Evolutionary conservation across 2,888 invertebrate genomes (phyloP).

Genomic region (Clostera curtula): DNA sequence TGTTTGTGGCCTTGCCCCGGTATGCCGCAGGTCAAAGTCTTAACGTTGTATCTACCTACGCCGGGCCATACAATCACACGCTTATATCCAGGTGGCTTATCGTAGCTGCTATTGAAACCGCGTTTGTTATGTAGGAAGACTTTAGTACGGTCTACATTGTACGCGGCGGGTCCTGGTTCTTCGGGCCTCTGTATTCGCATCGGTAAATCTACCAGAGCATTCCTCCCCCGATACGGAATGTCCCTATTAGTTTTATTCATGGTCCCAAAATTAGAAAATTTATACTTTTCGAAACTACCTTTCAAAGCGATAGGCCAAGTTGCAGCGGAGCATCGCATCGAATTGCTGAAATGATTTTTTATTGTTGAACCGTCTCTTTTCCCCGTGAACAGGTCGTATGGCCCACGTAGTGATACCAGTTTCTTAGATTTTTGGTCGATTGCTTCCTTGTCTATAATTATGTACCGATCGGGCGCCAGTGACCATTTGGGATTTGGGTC

Average conservation of each 20-base stretch:
- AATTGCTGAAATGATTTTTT: conserved; percentile 66
- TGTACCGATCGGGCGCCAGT: conserved; percentile 54
- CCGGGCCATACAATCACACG: conserved; percentile 55
- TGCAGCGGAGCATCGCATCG: conserved; percentile 32
- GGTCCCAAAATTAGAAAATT: conserved; percentile 42
- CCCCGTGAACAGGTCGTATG: conserved; percentile 67
- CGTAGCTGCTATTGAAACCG: conserved; percentile 56
- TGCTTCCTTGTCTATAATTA: conserved; percentile 42
- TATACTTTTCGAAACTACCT: conserved; percentile 44
- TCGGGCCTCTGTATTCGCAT: conserved; percentile 60
- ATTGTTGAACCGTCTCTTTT: conserved; percentile 62
- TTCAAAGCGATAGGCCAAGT: conserved; percentile 54
- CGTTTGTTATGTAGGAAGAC: conserved; percentile 34
- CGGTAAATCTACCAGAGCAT: conserved; percentile 60
- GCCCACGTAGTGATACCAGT: conserved; percentile 49
- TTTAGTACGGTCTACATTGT: conserved; percentile 34
- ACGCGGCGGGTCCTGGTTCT: conserved; percentile 71
- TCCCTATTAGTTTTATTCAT: conserved; percentile 54
- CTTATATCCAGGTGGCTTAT: conserved; percentile 47
- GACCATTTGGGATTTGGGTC: conserved; percentile 42
- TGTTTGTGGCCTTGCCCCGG: conserved; percentile 50
- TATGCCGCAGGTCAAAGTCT: conserved; percentile 27
- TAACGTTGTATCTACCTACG: conserved; percentile 47
- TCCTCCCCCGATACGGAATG: conserved; percentile 53
- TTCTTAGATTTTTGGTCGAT: conserved; percentile 53